Conservation (phyloP, 2,888 invertebrate genomes). For the Caenorhabditis afra region DNA sequence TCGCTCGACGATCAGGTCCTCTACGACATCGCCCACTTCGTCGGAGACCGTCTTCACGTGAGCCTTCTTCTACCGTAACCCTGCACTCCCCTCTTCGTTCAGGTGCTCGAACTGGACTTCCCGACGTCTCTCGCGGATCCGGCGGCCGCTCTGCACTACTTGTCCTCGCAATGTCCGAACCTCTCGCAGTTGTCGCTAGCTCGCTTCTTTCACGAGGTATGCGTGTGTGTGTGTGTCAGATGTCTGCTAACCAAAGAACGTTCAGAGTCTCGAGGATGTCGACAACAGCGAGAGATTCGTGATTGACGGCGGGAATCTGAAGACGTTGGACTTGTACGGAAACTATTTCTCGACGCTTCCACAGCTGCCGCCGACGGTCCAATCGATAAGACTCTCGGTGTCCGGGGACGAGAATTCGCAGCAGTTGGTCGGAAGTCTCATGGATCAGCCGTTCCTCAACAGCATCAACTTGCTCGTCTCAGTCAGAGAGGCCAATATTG, state of each 20-base stretch:
- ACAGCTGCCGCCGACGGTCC: constrained; percentile 73
- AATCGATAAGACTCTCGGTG: constrained; percentile 75
- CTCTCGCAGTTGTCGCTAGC: constrained; percentile 77
- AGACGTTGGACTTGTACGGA: constrained; percentile 78
- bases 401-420: constrained; percentile 75
- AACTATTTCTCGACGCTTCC: constrained; percentile 78
- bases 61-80: constrained; percentile 2
- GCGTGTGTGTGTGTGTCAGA: too few species aligned
- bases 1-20: constrained; percentile 78
- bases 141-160: constrained; percentile 69
- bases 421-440: constrained; percentile 66
- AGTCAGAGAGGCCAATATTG: constrained; percentile 74
- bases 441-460: constrained; percentile 63
- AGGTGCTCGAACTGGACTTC: constrained; percentile 78
- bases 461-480: constrained; percentile 74
- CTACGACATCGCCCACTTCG: constrained; percentile 77
- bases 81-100: constrained; percentile 48
- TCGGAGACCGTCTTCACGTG: constrained; percentile 74
- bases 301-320: constrained; percentile 68
- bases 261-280: constrained; percentile 55
- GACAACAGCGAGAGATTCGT: constrained; percentile 52
- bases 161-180: constrained; percentile 77
- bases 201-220: constrained; percentile 77
- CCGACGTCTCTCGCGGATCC: constrained; percentile 76
- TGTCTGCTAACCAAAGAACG: constrained; percentile 5